A percentile compares a stretch with the other conserved stretches of the same genome.
phyloP scores from a whole-genome alignment of 2,797 vertebrate genomes.

The Pseudochaenichthys georgianus region DNA sequence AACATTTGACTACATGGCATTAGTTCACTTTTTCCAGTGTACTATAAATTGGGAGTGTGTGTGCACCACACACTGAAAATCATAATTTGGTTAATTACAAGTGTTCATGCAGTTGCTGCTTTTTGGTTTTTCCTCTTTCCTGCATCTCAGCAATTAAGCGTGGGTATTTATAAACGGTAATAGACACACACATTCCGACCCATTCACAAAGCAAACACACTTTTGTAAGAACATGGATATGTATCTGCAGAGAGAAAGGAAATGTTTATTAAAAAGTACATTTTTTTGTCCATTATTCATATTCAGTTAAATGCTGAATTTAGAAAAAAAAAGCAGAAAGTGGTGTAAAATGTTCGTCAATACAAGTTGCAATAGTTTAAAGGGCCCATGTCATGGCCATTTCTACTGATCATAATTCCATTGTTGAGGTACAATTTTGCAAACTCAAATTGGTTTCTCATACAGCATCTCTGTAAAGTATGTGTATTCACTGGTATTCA shows the following conservation, averaged over 20 bases:
- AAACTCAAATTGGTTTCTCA: too few relatives aligned
- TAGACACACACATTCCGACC: not conserved
- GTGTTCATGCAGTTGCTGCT: too few relatives aligned
- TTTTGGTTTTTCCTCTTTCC: too few relatives aligned
- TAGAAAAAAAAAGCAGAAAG: not conserved
- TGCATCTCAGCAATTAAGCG: conserved; percentile 3
- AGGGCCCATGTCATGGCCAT: too few relatives aligned
- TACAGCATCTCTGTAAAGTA: too few relatives aligned
- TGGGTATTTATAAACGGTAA: not conserved
- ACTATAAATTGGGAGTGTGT: not conserved
- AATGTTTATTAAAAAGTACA: not conserved
- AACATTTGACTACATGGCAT: conserved; percentile 22
- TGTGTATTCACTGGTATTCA: too few relatives aligned
- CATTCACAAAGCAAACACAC: conserved; percentile 1
- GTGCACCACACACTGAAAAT: conserved; percentile 17
- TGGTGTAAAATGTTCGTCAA: too few relatives aligned
- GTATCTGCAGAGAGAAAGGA: conserved; percentile 8
- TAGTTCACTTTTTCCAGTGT: conserved; percentile 35
- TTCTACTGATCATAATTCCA: too few relatives aligned
- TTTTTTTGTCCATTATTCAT: too few relatives aligned
- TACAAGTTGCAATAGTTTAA: too few relatives aligned
- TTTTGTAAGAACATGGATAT: not conserved
- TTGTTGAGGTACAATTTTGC: too few relatives aligned
- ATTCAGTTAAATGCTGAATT: too few relatives aligned
- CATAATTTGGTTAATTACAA: not conserved